These are phyloP conservation scores for Heliconius hewitsoni DNA, from an alignment of 1,140 invertebrate species.

Conservation along the genomic window DNA sequence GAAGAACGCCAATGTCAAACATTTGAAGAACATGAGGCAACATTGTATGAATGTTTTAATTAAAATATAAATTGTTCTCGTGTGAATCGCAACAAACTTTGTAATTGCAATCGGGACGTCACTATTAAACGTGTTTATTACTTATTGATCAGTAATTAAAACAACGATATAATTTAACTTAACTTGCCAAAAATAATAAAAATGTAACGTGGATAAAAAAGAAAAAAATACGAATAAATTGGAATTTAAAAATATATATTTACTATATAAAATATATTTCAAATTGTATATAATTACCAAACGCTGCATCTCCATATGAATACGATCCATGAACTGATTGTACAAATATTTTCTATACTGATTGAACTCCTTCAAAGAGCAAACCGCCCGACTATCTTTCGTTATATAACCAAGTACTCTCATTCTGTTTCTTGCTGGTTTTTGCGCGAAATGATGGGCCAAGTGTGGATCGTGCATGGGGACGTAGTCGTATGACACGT, in stretches of 20 bases:
- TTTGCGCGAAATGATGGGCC: conserved; percentile 64
- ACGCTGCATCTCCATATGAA: conserved; percentile 64
- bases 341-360: conserved; percentile 74
- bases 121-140: too few species aligned
- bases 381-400: conserved; percentile 62
- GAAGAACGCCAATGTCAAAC: too few species aligned
- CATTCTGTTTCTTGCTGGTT: conserved; percentile 62
- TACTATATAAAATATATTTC: neutral
- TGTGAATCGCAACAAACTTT: too few species aligned
- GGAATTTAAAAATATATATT: neutral
- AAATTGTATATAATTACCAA: conserved; percentile 49
- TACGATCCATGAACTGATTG: conserved; percentile 71
- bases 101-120: too few species aligned
- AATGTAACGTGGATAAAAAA: too few species aligned
- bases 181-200: too few species aligned
- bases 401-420: conserved; percentile 64
- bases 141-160: too few species aligned
- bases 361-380: conserved; percentile 73
- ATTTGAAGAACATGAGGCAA: too few species aligned
- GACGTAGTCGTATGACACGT: conserved; percentile 74
- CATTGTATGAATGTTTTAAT: too few species aligned
- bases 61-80: too few species aligned
- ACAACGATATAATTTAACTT: too few species aligned
- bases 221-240: too few species aligned
- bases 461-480: conserved; percentile 74